Evolutionary conservation across 2,888 invertebrate genomes (phyloP), one percentile per base, ranked within the genome.

Genomic region (Rhagonycha fulva): DNA sequence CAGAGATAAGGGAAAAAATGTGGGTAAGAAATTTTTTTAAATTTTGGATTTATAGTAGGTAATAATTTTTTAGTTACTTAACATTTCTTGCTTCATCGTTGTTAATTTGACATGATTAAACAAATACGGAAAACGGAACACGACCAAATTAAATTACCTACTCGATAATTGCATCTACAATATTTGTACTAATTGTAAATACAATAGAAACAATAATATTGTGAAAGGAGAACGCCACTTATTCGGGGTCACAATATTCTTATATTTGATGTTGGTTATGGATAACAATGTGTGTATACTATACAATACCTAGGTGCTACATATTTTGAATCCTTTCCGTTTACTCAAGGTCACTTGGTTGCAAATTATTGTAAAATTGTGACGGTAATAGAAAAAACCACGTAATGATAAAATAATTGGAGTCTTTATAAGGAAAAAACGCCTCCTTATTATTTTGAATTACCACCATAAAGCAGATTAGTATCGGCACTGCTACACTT

Each of bases 231-330:
- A 66, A 66, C 63, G 63, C 63, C 19, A 24, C 63, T 66, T 24
- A 66, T 66, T 66, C 63, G 63, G 63, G 63, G 63, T 66, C 63
- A 66, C 24, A 66, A 66, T 47, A n/a, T 63, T 66, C 23, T 66
- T 26, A 66, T 66, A 23, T 23, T 66, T 24, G n/a, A 23, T 63
- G 23, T 63, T 23, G 9, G 63, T 63, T 63, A 24, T n/a, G 24
- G 63, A 66, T 66, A 66, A 66, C 26, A 14, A 66, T 66, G 63
- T 66, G n/a, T n/a, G n/a, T 47, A n/a, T n/a, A n/a, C n/a, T n/a
- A n/a, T n/a, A n/a, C n/a, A 47, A n/a, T 47, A 47, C n/a, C 47
- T n/a, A 19, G 19, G 19, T 19, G n/a, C n/a, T 47, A 47, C 47
- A 47, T 47, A 47, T 47, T 66, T 66, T 66, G 63, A 66, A 66